Base-by-base conservation (phyloP, 2,797 vertebrate genomes). In the Adrianichthys oophorus region DNA sequence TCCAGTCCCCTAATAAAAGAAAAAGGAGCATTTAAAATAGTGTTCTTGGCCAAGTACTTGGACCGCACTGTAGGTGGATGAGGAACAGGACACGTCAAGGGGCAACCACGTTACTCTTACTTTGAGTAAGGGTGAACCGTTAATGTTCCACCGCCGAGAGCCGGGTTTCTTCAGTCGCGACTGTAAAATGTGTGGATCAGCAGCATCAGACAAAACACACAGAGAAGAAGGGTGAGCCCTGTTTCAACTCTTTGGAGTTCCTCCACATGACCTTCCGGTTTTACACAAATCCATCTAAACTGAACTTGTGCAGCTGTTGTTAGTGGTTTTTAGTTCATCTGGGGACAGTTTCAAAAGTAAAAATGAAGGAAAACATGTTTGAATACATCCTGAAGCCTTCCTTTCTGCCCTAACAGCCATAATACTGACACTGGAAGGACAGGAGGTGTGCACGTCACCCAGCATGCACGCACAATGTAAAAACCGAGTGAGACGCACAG, bases 141-240 rank as follows among this genome's bases (percentile, higher is more conserved):
- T 82, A 84, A 90, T 80, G 79, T 90, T 91, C 90, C 88, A 89
- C 48, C 78, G 79, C 1, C 79, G 87, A 62, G 73, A 67, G 70
- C 83, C 90, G 68, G 89, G 84, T 85, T 90, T 91, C 89, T 91
- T 91, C 74, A 91, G 81, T 54, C 76, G 80, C 73, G 85, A 92
- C 90, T 93, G 90, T 80, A 66, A 86, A 90, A 72, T 14, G 74
- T 74, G 83, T 50, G 59, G 83, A 62, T 88, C 70, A 83, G 81
- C 52, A 84, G 67, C 41, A 62, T 90, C 70, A 90, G 68, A 80
- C 52, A 71, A 52, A 32, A 64, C 46, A 32, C 65, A 52, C 10
- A 29, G 45, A 72, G 7, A 56, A 52, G 53, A 43, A 32, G 50
- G 1, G 21, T 12, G 42, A 59, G 54, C 10, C 13, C 37, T 68